phyloP scores from a whole-genome alignment of 2,888 invertebrate genomes.

The Steinernema scapterisci region DNA sequence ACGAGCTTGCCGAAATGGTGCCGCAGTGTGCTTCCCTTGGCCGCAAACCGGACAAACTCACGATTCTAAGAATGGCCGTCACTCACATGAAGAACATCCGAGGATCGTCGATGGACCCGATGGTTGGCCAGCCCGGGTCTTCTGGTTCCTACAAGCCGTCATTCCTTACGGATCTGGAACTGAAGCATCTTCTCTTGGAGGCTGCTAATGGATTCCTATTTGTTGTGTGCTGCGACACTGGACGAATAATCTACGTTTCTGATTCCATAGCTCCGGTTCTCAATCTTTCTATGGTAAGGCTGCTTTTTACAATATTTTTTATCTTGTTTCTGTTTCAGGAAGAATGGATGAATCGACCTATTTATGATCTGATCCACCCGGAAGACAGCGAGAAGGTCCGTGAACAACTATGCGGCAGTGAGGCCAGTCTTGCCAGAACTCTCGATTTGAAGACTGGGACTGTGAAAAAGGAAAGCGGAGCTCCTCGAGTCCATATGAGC shows the following conservation, averaged over 20 bases:
- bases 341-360: conserved; percentile 94
- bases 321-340: conserved; percentile 72
- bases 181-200: conserved; percentile 96
- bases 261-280: conserved; percentile 97
- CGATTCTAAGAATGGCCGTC: conserved; percentile 97
- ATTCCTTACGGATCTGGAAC: conserved; percentile 96
- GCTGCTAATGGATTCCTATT: conserved; percentile 98
- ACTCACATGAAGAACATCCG: conserved; percentile 82
- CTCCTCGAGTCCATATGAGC: conserved; percentile 96
- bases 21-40: conserved; percentile 87
- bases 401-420: conserved; percentile 94
- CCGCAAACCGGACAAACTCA: conserved; percentile 96
- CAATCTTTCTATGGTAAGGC: conserved; percentile 79
- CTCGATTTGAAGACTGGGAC: conserved; percentile 97
- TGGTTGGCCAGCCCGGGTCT: background rate
- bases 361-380: conserved; percentile 94
- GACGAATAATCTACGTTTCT: conserved; percentile 94
- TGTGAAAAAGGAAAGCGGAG: conserved; percentile 91
- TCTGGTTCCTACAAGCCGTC: conserved; percentile 93
- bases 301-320: background rate
- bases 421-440: conserved; percentile 79
- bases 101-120: background rate
- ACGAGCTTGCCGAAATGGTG: conserved; percentile 98
- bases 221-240: conserved; percentile 94
- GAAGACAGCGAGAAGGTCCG: conserved; percentile 93